A percentile compares a stretch with the other conserved stretches of the same genome.
Conservation (phyloP, 2,797 vertebrate species). For the Phoebastria nigripes region DNA sequence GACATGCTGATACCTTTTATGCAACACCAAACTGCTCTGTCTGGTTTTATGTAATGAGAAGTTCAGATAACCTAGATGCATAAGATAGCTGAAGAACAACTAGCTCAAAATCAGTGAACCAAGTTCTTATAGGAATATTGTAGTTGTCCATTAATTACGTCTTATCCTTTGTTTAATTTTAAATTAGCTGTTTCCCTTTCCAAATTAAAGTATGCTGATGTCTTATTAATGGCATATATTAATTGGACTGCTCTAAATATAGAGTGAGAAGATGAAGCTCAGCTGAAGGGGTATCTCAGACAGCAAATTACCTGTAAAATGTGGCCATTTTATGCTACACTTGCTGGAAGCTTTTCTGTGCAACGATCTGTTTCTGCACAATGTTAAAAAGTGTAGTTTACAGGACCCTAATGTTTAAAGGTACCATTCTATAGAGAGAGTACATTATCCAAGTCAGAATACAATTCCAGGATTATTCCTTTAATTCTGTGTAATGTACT, state of each 20-base stretch:
- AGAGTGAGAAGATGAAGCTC: not conserved
- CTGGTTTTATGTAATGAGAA: not conserved
- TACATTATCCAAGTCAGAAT: not conserved
- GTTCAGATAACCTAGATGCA: not conserved
- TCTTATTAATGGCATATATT: not conserved
- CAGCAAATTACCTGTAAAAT: not conserved
- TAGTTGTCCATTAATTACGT: not conserved
- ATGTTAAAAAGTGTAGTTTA: not conserved
- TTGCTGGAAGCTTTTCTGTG: not conserved
- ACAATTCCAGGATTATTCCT: not conserved
- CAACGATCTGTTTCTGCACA: not conserved
- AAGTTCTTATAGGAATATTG: not conserved
- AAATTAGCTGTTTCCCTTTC: not conserved
- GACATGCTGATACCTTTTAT: not conserved
- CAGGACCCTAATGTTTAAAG: not conserved
- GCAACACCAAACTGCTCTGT: not conserved
- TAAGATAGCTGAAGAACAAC: not conserved
- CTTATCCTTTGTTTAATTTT: not conserved
- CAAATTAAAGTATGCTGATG: not conserved
- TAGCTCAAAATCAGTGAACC: not conserved
- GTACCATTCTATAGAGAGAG: not conserved
- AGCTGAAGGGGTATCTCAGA: not conserved
- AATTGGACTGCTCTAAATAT: not conserved
- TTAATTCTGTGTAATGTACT: not conserved
- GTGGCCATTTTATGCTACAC: not conserved